Conservation (phyloP, 1,140 invertebrate genomes). For the Alviniconcha marisindica region DNA sequence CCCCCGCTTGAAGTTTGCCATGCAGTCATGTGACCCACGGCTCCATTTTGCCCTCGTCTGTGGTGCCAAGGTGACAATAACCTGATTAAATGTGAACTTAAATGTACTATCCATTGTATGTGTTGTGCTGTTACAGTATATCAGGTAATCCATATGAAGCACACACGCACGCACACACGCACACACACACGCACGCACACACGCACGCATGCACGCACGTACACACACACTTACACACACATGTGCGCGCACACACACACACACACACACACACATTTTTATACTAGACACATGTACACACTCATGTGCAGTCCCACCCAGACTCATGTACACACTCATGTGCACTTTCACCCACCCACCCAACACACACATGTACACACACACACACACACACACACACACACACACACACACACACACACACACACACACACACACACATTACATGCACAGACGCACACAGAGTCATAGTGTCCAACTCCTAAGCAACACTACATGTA, state of each 20-base stretch:
- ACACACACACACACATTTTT: neutral
- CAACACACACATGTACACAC: neutral
- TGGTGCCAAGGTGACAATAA: slow-evolving; percentile 75
- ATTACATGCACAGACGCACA: neutral
- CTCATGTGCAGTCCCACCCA: neutral
- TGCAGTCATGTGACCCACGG: slow-evolving; percentile 72
- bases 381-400: neutral
- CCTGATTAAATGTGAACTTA: too few species aligned
- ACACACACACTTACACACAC: neutral
- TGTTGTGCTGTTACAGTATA: too few species aligned
- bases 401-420: neutral
- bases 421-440: slow-evolving; percentile 2
- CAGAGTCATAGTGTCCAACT: too few species aligned
- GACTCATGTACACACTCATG: neutral
- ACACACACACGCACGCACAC: neutral
- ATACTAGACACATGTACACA: neutral
- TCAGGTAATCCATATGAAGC: too few species aligned
- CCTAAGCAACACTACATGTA: too few species aligned
- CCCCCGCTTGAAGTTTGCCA: slow-evolving; percentile 66
- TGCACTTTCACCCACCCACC: neutral
- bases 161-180: neutral
- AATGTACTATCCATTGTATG: too few species aligned
- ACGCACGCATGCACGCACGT: too few species aligned
- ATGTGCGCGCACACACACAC: neutral
- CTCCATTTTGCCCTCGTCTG: slow-evolving; percentile 77